Evolutionary conservation across 2,888 invertebrate species (phyloP), one percentile per base, ranked within the genome.

Genomic region (Metacarcinus magister): DNA sequence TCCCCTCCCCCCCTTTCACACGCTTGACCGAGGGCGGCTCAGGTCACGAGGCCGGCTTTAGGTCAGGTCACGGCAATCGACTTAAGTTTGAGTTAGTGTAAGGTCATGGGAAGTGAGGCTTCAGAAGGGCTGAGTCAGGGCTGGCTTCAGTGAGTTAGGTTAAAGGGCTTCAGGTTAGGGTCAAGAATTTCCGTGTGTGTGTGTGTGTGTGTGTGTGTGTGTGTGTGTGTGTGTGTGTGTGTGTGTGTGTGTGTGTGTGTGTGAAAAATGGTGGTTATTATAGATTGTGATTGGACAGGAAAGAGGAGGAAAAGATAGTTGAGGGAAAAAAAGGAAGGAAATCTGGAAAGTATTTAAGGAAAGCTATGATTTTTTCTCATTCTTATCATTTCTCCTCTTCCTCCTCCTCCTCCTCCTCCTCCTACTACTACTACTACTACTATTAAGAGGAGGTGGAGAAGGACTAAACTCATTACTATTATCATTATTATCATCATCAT

Each of bases 181-280:
- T 67, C 67, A 67, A n/a, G 67, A 67, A n/a, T 67, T 23, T 19
- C 19, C 19, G 23, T 23, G 13, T 89, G 39, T 28, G n/a, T 39
- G 32, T 2, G 89, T 89, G 0, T 32, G 89, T 89, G 39, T 32
- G 39, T 89, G 89, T 89, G 89, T 89, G 39, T 89, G 89, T 32
- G 13, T 89, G 89, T 89, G 89, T 89, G 89, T 89, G 89, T 87
- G 67, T 67, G 16, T 67, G 67, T 67, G 67, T 67, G 16, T 67
- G 67, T 67, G 23, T 67, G 67, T 67, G 67, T 67, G 67, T 67
- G 67, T 67, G 67, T 67, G 67, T 67, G 67, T 67, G 67, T 67
- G n/a, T 23, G 67, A 0, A 23, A 23, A 3, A 23, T 67, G 67
- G 67, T 67, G 67, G 0, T 19, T 67, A 5, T 3, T 1, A 67